Base-by-base conservation (phyloP, 1,140 invertebrate genomes). In the Leptinotarsa lineolata region DNA sequence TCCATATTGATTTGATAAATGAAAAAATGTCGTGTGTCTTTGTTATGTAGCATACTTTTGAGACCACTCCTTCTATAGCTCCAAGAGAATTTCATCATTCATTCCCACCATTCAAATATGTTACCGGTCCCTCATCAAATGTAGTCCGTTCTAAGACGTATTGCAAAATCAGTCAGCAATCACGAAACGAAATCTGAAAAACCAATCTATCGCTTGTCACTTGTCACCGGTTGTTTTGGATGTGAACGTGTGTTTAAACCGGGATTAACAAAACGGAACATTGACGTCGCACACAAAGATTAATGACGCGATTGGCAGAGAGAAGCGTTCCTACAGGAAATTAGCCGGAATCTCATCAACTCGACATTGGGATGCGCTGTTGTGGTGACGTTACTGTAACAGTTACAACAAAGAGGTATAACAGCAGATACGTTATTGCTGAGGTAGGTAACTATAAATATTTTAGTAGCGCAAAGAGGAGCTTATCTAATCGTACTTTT, bases 161-260 rank as follows among this genome's bases (percentile, higher is more conserved):
- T 39, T 39, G 30, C n/a, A 54, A 54, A 54, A 54, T 54, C n/a
- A 16, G 15, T 18, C 73, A 72, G 69, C 75, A 78, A 79, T 79
- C 78, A 78, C 76, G 74, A 74, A 72, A 76, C 73, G 59, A 75
- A 79, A 78, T 79, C 76, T 79, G n/a, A 78, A 79, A 79, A 79
- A 78, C 78, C 77, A 78, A 79, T 79, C 78, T 79, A 79, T 78
- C 70, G 75, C 76, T 79, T 79, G 76, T 79, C 78, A 79, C 76
- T 79, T 79, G 78, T 79, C 78, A 79, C 78, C 76, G 76, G 78
- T 78, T 78, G 75, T 78, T 78, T 79, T 54, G 48, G 74, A 67
- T 76, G 64, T 73, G 72, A 73, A 75, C 74, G 76, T 77, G 78
- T 77, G 78, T 79, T 79, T 79, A 77, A 79, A 79, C 69, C 74